Base-by-base conservation (phyloP, 2,888 invertebrate genomes). In the Cyrtodaria siliqua region DNA sequence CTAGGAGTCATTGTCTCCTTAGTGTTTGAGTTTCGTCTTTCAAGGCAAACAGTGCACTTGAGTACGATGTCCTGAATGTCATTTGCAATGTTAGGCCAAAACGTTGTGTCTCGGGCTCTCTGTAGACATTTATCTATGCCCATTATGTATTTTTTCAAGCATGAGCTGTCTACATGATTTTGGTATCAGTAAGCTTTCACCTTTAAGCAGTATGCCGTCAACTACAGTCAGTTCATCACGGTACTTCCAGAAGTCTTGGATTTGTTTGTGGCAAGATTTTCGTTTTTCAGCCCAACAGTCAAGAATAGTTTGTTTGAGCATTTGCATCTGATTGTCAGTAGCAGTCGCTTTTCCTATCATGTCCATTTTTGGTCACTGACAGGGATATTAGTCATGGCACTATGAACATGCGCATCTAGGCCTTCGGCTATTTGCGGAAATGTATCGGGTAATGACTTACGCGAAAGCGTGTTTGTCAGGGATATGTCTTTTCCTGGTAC, bases 1-100 rank as follows among this genome's bases (percentile, higher is more conserved):
- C 57, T 70, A n/a, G 47, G 38, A 12, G 61, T 62, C 12, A 82
- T 38, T 24, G 74, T 70, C 61, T 79, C 67, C 42, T 57, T 63
- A 16, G 26, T 44, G 16, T 79, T 63, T 1, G 61, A 42, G 8
- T 40, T 53, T n/a, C 47, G 33, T 40, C 60, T 2, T 62, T 47
- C n/a, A 4, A 24, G 38, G 44, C 77, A 78, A 14, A 52, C 44
- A 20, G 56, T 24, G 57, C 78, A 73, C 49, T 47, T 29, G 3
- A 27, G 14, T 2, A 64, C n/a, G n/a, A n/a, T n/a, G n/a, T n/a
- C 66, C 26, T n/a, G 53, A 42, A 70, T 60, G 9, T 70, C 59
- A 8, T 27, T 20, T 9, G 40, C 20, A 64, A 66, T 70, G 9
- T 55, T 60, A 20, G 60, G 59, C 75, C 75, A 70, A 23, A 38